These are phyloP conservation scores for Chaetorhynchus papuensis DNA, from an alignment of 2,113 vertebrate species.

Conservation along the genomic window DNA sequence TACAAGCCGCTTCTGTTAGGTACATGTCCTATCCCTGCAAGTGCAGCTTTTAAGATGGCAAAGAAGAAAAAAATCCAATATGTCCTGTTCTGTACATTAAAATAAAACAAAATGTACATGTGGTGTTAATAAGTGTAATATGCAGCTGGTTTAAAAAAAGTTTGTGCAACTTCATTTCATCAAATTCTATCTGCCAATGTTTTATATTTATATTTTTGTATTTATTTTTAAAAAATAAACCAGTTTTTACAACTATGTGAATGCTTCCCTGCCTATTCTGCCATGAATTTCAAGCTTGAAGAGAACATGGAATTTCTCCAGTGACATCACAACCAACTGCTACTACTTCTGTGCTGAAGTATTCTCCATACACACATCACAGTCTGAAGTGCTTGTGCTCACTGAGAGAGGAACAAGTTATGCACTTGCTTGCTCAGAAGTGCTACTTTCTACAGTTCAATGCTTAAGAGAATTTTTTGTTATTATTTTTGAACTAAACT, in stretches of 20 bases:
- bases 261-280: constrained; percentile 18
- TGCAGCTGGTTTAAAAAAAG: constrained; percentile 75
- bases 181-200: constrained; percentile 90
- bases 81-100: constrained; percentile 78
- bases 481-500: neutral
- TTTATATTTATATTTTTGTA: constrained; percentile 99
- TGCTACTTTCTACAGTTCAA: neutral
- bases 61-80: constrained; percentile 51
- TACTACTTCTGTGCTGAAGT: neutral
- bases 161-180: constrained; percentile 84
- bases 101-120: constrained; percentile 70
- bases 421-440: neutral
- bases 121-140: constrained; percentile 82
- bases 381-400: neutral
- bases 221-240: constrained; percentile 98
- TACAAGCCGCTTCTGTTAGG: constrained; percentile 70
- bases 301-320: neutral
- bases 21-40: constrained; percentile 67
- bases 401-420: neutral
- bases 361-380: neutral
- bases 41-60: constrained; percentile 67
- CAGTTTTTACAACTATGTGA: constrained; percentile 81
- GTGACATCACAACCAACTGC: neutral
- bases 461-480: neutral
- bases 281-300: neutral